A percentile compares a stretch with the other conserved stretches of the same genome.
Evolutionary conservation across 2,113 vertebrate species (phyloP).

Genomic region (Thomomys bottae): DNA sequence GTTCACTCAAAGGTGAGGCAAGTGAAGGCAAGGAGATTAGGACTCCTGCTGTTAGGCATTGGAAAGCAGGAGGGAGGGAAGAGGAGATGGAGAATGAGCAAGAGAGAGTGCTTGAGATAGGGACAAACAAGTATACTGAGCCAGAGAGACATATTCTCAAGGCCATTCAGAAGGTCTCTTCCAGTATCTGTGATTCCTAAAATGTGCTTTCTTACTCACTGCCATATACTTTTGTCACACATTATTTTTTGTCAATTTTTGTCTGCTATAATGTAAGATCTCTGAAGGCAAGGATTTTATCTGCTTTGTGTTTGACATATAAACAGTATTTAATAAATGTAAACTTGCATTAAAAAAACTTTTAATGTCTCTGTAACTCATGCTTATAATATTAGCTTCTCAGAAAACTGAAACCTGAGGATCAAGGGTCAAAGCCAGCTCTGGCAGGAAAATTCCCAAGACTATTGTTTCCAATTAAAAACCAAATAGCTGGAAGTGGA

Average conservation of each 20-base stretch:
- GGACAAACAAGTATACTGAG: too few species aligned
- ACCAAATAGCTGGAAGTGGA: too few species aligned
- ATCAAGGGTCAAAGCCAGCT: too few species aligned
- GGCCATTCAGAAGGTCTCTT: background rate
- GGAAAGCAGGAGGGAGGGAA: too few species aligned
- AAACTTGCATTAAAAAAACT: conserved; percentile 10
- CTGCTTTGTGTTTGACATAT: conserved; percentile 6
- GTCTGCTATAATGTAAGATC: background rate
- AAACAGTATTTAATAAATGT: background rate
- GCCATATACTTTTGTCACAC: background rate
- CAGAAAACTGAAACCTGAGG: too few species aligned
- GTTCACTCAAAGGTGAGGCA: background rate
- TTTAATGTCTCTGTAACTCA: too few species aligned
- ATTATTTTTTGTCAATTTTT: background rate
- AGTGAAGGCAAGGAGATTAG: rapidly evolving
- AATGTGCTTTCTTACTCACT: background rate
- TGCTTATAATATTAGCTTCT: too few species aligned
- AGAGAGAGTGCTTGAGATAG: background rate
- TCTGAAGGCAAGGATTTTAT: background rate
- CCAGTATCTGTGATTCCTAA: too few species aligned
- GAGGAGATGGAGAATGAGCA: too few species aligned
- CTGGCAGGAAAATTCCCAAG: too few species aligned
- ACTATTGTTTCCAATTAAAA: too few species aligned
- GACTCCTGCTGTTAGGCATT: background rate
- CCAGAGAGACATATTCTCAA: background rate